Evolutionary conservation across 2,888 invertebrate species (phyloP), one percentile per base, ranked within the genome.

Genomic region (Plebejus anna): DNA sequence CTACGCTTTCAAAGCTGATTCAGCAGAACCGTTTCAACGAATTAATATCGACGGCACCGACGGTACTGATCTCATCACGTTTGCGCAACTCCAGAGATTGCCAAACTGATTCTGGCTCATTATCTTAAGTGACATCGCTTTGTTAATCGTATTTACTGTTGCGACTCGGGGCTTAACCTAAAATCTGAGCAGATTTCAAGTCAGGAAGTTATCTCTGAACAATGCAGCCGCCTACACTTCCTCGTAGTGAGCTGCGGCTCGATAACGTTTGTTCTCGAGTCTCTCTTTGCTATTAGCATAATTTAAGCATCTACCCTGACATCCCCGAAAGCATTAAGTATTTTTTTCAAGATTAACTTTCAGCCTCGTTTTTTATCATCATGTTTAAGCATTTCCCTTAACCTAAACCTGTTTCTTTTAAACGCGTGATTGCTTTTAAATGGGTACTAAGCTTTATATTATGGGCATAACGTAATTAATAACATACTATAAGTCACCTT

Each of bases 161-260:
- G 72, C 72, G 71, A 71, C 71, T 71, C 22, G 71, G 57, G 71
- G 57, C 71, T 72, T 72, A 76, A 76, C 76, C 76, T 76, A 71
- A 76, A 76, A 76, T 71, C 57, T 76, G 22, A 71, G 70, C 51
- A 70, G 76, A 78, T 77, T 75, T 76, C 61, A 71, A 72, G 76
- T 77, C 75, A 80, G 80, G 80, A 80, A 80, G 79, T 79, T 76
- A 80, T 79, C 77, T 77, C 55, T 76, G 77, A 80, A 80, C 80
- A 80, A 80, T 80, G 78, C 78, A 80, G 77, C 78, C 80, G 77
- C 80, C 80, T 76, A 80, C 80, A 75, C 70, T 75, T 55, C 77
- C 76, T 75, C 76, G 73, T 75, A 72, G 77, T 71, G 42, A 71
- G 80, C 77, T 75, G 75, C 75, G 71, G 75, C 78, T 75, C 77